These are phyloP conservation scores for Sycophaga agraensis DNA, from an alignment of 1,140 invertebrate genomes.

Conservation along the genomic window DNA sequence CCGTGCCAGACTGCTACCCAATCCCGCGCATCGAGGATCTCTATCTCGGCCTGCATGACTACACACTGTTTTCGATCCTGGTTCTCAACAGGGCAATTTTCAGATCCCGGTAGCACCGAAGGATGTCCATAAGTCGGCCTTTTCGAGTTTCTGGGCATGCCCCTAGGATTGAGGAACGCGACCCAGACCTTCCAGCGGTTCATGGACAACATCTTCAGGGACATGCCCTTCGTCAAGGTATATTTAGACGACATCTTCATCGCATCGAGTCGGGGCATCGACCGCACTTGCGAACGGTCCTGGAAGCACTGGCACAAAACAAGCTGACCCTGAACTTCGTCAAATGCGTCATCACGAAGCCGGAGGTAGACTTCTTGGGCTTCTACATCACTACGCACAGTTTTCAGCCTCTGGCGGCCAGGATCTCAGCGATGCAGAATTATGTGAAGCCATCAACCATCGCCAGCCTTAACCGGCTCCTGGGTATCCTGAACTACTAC, in stretches of 20 bases:
- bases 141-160: no score
- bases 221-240: no score
- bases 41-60: background rate
- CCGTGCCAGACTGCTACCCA: no score
- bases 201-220: no score
- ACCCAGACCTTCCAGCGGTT: no score
- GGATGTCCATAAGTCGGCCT: no score
- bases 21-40: no score
- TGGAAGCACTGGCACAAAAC: background rate
- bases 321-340: background rate
- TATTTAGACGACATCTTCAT: no score
- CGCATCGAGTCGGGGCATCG: no score
- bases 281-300: no score
- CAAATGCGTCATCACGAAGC: background rate
- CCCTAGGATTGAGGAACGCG: no score
- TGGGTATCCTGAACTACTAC: no score
- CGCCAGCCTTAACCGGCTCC: background rate
- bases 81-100: slow-evolving; percentile 50
- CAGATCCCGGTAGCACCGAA: slow-evolving; percentile 35
- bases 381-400: background rate
- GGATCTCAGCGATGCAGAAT: background rate
- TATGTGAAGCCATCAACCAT: background rate
- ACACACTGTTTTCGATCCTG: slow-evolving; percentile 51
- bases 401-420: background rate
- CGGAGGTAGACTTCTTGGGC: background rate